Percentiles rank a stretch among this genome's conserved stretches.
phyloP scores from a whole-genome alignment of 2,888 invertebrate species.

The Cryptocheilus praepositus region DNA sequence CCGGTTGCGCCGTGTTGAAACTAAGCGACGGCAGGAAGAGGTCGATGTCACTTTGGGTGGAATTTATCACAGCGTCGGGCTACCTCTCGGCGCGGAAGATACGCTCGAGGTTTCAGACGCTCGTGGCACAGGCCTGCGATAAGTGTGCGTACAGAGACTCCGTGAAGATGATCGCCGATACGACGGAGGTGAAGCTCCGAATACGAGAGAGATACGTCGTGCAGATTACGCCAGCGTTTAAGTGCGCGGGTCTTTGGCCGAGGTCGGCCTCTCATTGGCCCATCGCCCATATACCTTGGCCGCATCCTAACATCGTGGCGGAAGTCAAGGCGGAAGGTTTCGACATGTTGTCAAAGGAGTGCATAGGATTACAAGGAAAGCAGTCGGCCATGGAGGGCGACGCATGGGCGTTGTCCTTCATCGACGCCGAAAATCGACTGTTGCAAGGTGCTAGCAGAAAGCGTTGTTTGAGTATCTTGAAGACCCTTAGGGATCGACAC shows the following conservation, averaged over 20 bases:
- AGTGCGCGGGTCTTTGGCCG: conserved; percentile 96
- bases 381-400: conserved; percentile 96
- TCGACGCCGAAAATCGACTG: conserved; percentile 92
- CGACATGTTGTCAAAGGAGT: conserved; percentile 92
- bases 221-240: conserved; percentile 96
- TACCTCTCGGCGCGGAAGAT: conserved; percentile 96
- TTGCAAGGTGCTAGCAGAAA: conserved; percentile 90
- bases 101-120: conserved; percentile 92
- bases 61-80: conserved; percentile 97
- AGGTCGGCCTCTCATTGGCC: conserved; percentile 96
- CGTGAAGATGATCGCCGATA: conserved; percentile 95
- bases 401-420: conserved; percentile 94
- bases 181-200: conserved; percentile 92
- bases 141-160: conserved; percentile 94
- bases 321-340: conserved; percentile 97
- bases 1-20: conserved; percentile 96
- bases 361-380: conserved; percentile 86
- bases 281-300: conserved; percentile 92
- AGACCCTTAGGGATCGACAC: conserved; percentile 92
- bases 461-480: conserved; percentile 91
- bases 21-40: conserved; percentile 95
- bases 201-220: conserved; percentile 93
- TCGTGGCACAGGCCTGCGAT: conserved; percentile 93
- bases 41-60: conserved; percentile 98
- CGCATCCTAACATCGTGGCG: conserved; percentile 91